These are phyloP conservation scores for Caenorhabditis briggsae DNA, from an alignment of 1,140 invertebrate genomes.

Conservation along the genomic window DNA sequence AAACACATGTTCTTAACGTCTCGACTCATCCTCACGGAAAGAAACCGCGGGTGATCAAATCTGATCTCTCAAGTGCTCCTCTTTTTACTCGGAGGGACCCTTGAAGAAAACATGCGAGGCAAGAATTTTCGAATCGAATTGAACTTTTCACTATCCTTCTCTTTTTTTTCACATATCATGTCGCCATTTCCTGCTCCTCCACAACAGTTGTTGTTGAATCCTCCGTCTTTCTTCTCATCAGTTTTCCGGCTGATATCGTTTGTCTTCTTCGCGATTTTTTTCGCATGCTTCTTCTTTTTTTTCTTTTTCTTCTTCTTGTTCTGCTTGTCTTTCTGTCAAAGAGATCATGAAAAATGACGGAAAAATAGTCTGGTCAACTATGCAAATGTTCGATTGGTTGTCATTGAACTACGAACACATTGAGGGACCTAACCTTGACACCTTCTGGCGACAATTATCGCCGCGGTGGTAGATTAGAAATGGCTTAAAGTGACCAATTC, in stretches of 20 bases:
- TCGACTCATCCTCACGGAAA: not conserved
- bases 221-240: not conserved
- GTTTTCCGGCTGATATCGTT: conserved; percentile 51
- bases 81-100: not conserved
- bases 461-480: not conserved
- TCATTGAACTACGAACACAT: conserved; percentile 15
- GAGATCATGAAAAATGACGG: not conserved
- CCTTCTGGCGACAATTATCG: conserved; percentile 35
- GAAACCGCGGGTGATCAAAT: conserved; percentile 46
- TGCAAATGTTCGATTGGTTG: conserved; percentile 27
- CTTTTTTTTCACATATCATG: not conserved
- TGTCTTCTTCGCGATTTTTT: conserved; percentile 52
- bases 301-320: not conserved
- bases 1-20: conserved; percentile 47
- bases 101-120: conserved; percentile 50
- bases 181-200: conserved; percentile 49
- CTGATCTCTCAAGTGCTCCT: conserved; percentile 54
- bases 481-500: not conserved
- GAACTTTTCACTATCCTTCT: conserved; percentile 35
- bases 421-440: conserved; percentile 33
- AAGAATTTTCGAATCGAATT: conserved; percentile 51
- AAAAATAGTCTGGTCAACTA: not conserved
- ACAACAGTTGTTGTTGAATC: conserved; percentile 45
- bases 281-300: not conserved
- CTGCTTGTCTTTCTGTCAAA: no score